Conservation (phyloP, 2,797 vertebrate genomes). For the Anguilla megastoma region DNA sequence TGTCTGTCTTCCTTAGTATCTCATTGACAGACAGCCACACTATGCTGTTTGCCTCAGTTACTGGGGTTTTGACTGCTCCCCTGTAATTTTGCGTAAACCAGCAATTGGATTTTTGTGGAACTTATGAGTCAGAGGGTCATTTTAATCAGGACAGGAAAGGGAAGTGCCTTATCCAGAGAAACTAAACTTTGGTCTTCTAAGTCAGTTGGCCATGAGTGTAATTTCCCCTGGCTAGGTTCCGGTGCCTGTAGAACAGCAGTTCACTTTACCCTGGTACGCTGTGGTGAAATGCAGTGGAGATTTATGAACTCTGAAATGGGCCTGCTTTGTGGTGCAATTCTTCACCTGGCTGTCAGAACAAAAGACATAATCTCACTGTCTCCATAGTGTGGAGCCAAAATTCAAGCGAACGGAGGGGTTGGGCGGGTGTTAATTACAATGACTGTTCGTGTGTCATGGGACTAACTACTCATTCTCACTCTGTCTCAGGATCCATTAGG, state of each 20-base stretch:
- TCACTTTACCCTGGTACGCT: neutral
- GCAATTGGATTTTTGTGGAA: slow-evolving; percentile 16
- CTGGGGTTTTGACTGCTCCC: neutral
- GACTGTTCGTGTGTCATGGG: neutral
- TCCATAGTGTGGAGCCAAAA: neutral
- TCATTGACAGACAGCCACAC: neutral
- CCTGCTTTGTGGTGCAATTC: neutral
- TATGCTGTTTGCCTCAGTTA: slow-evolving; percentile 15
- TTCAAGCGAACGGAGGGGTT: neutral
- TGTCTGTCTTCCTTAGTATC: slow-evolving; percentile 6
- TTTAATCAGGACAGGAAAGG: slow-evolving; percentile 22
- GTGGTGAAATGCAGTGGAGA: neutral
- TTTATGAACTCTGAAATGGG: neutral
- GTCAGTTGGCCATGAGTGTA: neutral
- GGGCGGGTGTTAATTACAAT: neutral
- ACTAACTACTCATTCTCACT: neutral
- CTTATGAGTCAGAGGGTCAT: slow-evolving; percentile 1
- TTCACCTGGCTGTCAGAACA: neutral
- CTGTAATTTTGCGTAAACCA: neutral
- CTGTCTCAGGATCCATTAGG: neutral
- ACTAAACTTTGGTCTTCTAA: neutral
- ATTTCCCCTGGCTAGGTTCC: slow-evolving; percentile 7
- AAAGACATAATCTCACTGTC: neutral
- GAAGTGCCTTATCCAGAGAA: slow-evolving; percentile 5
- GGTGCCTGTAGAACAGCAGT: neutral